Base-by-base conservation (phyloP, 2,113 vertebrate genomes). In the Chrysochloris asiatica region DNA sequence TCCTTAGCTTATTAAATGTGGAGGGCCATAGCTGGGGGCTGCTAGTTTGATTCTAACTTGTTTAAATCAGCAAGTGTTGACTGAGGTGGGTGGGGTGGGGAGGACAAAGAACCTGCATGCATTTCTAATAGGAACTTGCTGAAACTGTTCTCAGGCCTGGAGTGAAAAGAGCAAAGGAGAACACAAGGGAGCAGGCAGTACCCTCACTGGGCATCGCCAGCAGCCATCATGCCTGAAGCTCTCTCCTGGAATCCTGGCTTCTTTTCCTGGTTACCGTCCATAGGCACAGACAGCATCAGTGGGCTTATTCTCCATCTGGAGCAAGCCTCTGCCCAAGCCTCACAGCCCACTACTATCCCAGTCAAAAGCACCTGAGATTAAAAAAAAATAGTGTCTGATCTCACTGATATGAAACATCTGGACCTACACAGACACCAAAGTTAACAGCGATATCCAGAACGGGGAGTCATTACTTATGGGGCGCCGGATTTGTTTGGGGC, bases 21-120 rank as follows among this genome's bases (percentile, higher is more conserved):
- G 93, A 94, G 72, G 93, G 87, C 3, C 26, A 21, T 43, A 80
- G 77, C 0, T 43, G 36, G 56, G 80, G 36, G 65, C 69, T n/a
- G 5, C 88, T 0, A 38, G 73, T 86, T 91, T 33, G 30, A 92
- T 92, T 85, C 76, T 84, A 33, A 73, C 61, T n/a, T 72, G 75
- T 79, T 92, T 71, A 93, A 95, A 95, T 93, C 92, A 94, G 33
- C 63, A 93, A 92, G 92, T 93, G 91, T n/a, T 93, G 80, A 92
- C 0, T 0, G 94, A 96, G 52, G 43, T 13, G 88, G 63, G 61
- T 45, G 47, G 82, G 41, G 56, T 1, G 43, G 4, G 50, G 38
- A 73, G 75, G 4, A 83, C 56, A 17, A 4, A 76, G 89, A 86
- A 33, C 50, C 78, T 36, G 30, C 10, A 59, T 47, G 54, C n/a